phyloP scores from a whole-genome alignment of 2,113 vertebrate species.

The Burhinus oedicnemus region DNA sequence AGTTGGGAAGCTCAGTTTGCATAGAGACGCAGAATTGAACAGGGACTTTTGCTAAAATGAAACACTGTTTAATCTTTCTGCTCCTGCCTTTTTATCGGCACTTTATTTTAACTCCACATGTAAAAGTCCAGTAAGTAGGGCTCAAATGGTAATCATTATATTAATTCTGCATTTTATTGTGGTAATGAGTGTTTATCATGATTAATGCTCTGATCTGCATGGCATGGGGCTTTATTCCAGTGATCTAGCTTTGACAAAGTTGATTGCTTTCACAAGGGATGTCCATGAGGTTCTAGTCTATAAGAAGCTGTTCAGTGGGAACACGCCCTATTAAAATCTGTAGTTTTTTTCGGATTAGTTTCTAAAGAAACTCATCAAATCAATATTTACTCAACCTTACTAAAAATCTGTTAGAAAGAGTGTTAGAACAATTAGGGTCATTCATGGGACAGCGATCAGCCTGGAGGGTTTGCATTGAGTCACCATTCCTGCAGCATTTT shows the following conservation, averaged over 20 bases:
- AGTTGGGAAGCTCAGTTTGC: background rate
- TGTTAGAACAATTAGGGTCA: background rate
- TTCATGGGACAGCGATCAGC: background rate
- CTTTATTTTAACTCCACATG: background rate
- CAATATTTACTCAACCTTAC: background rate
- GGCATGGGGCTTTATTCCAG: background rate
- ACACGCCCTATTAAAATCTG: background rate
- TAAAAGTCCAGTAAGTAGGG: background rate
- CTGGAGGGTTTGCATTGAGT: background rate
- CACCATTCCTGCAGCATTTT: background rate
- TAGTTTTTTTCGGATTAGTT: background rate
- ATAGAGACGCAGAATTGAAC: background rate
- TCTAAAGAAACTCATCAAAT: background rate
- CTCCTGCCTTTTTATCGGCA: background rate
- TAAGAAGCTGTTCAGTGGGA: background rate
- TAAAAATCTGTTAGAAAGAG: background rate
- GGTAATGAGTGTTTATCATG: background rate
- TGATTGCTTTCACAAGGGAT: background rate
- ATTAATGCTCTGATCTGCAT: background rate
- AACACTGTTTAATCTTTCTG: background rate
- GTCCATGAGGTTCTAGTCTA: background rate
- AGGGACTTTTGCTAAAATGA: background rate
- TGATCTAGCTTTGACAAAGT: background rate
- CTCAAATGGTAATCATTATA: background rate
- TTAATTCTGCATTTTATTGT: background rate